These are phyloP conservation scores for Idaea biselata DNA, from an alignment of 2,888 invertebrate species.

Conservation along the genomic window DNA sequence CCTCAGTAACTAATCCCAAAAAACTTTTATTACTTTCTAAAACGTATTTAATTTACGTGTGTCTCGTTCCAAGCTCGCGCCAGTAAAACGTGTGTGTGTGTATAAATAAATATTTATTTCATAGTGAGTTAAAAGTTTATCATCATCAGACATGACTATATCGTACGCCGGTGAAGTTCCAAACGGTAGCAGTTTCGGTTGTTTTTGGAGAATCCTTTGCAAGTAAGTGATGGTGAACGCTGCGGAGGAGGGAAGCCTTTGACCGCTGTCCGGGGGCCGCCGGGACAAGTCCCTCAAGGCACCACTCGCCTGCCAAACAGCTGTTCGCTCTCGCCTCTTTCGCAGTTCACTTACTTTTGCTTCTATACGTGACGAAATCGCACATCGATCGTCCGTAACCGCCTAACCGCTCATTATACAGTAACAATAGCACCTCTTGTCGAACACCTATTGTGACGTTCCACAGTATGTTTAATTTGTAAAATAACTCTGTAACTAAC, in stretches of 20 bases:
- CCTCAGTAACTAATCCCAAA: constrained; percentile 54
- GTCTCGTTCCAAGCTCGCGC: constrained; percentile 67
- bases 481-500: constrained; percentile 32
- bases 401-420: constrained; percentile 38
- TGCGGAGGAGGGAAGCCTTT: constrained; percentile 25
- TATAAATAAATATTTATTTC: constrained; percentile 72
- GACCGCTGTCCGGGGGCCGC: constrained; percentile 28
- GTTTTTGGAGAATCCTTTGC: constrained; percentile 94
- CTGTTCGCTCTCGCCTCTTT: constrained; percentile 44
- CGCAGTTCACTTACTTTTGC: constrained; percentile 22
- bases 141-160: constrained; percentile 86
- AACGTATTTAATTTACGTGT: constrained; percentile 76
- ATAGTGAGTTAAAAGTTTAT: constrained; percentile 54
- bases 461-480: constrained; percentile 37
- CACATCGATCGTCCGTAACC: constrained; percentile 42
- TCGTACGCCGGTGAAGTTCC: constrained; percentile 95
- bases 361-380: constrained; percentile 43
- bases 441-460: constrained; percentile 46
- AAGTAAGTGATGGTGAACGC: constrained; percentile 82
- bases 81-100: constrained; percentile 74
- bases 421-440: constrained; percentile 48
- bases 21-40: constrained; percentile 76
- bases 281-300: constrained; percentile 16
- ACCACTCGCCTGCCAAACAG: constrained; percentile 49
- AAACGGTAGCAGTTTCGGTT: constrained; percentile 95